Evolutionary conservation across 2,113 vertebrate genomes (phyloP).

Genomic region (Halcyon senegalensis): DNA sequence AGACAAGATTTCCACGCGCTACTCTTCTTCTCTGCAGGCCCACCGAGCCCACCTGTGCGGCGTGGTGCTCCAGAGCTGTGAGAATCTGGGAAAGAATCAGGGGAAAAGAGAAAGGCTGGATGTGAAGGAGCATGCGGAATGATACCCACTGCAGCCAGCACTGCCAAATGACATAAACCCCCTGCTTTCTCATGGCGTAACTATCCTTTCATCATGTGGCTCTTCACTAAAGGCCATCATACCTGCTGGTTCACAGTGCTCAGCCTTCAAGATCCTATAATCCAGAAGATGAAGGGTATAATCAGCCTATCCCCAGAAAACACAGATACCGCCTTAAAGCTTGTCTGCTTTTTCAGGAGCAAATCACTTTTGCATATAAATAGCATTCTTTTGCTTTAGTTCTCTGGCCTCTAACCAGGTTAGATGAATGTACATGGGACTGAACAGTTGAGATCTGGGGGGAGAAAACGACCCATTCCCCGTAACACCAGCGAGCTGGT

Average conservation of each 20-base stretch:
- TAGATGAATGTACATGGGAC: not conserved
- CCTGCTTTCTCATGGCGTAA: not conserved
- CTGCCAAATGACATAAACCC: not conserved
- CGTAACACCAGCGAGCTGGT: not conserved
- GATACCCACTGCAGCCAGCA: not conserved
- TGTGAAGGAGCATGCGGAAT: not conserved
- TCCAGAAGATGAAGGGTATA: not conserved
- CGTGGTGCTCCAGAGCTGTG: not conserved
- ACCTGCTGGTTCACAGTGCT: not conserved
- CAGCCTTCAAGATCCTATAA: not conserved
- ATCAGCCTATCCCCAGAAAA: not conserved
- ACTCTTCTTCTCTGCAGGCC: not conserved
- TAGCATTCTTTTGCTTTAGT: not conserved
- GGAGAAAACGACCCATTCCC: too few species aligned
- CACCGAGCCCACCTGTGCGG: rapidly evolving
- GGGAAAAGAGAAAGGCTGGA: not conserved
- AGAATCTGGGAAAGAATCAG: not conserved
- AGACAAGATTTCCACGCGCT: not conserved
- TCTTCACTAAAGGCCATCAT: not conserved
- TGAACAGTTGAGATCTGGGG: not conserved
- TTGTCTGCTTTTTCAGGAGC: not conserved
- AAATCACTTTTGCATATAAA: not conserved
- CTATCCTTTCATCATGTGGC: not conserved
- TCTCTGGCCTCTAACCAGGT: not conserved
- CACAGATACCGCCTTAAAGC: not conserved